Base-by-base conservation (phyloP, 1,140 invertebrate genomes). In the Conus betulinus region DNA sequence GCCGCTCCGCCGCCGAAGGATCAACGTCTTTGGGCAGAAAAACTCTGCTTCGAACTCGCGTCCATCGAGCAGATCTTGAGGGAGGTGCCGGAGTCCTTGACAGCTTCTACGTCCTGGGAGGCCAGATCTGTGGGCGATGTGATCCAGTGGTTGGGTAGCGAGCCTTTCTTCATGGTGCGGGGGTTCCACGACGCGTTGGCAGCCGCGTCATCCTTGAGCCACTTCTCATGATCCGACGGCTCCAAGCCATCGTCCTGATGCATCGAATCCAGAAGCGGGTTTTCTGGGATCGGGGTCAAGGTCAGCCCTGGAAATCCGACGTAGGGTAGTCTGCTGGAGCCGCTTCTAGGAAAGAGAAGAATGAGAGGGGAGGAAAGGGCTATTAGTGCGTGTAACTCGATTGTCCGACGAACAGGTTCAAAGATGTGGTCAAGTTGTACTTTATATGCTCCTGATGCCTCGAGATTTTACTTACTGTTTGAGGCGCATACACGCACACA, bases 251-350 rank as follows among this genome's bases (percentile, higher is more conserved):
- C 57, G 5, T 52, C 39, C 20, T 83, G 52, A 10, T n/a, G 82
- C 15, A 83, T 23, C 5, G 82, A 83, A 25, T 83, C 82, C 23
- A 57, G 20, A 5, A 55, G 52, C 39, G 23, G 82, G 82, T 7
- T 57, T 57, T 83, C 82, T 20, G 82, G 82, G 82, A 83, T 83
- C 51, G 82, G 82, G 17, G 82, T 57, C 10, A 83, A 25, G 52
- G 82, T 83, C 82, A 83, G 82, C 5, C 82, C 82, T 57, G 82
- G n/a, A 25, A 83, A 83, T 11, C 82, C 82, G 20, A 83, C 67
- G 67, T 71, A 71, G 23, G 67, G 23, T 20, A 71, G 11, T 27
- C 15, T 23, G 67, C 67, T 71, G 67, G 17, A 23, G 10, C 67
- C 67, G 23, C 10, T 71, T 11, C 67, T 71, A 20, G 23, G 20